Conservation (phyloP, 2,113 vertebrate species). For the Paracanthobrama guichenoti region DNA sequence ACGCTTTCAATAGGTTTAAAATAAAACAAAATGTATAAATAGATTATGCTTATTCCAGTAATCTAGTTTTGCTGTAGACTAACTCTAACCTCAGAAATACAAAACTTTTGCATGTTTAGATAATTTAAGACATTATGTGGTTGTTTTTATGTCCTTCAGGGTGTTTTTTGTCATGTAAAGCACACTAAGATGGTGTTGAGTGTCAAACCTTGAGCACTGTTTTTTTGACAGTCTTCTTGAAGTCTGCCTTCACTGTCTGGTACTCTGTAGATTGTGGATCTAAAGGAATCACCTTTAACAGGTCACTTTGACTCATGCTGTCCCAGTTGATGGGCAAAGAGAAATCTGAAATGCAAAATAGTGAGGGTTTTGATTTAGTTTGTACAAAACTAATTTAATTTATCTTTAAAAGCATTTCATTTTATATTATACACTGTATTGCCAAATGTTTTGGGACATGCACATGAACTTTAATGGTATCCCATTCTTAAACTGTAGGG, state of each 20-base stretch:
- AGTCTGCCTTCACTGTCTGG: slow-evolving; percentile 51
- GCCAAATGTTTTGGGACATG: too few relatives aligned
- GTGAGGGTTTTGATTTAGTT: neutral
- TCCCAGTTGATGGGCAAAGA: slow-evolving; percentile 67
- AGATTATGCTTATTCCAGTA: neutral
- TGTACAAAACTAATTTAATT: too few relatives aligned
- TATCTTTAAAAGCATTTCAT: neutral
- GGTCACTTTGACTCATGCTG: slow-evolving; percentile 49
- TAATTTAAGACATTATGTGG: neutral
- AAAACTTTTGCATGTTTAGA: neutral
- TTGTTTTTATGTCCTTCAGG: neutral
- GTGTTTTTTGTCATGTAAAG: neutral
- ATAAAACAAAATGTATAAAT: neutral
- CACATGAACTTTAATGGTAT: too few relatives aligned
- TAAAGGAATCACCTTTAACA: slow-evolving; percentile 40
- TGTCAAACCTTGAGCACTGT: slow-evolving; percentile 60
- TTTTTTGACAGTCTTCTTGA: slow-evolving; percentile 53
- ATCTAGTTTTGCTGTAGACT: neutral
- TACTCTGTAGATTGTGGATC: slow-evolving; percentile 59
- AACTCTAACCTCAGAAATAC: neutral
- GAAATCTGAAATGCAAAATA: slow-evolving; percentile 61
- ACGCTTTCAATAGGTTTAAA: neutral
- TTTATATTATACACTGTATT: neutral
- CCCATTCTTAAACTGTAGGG: too few relatives aligned
- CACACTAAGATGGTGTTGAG: too few relatives aligned